Evolutionary conservation across 1,140 invertebrate species (phyloP), one percentile per base, ranked within the genome.

Genomic region (Lasioglossum baleicum): DNA sequence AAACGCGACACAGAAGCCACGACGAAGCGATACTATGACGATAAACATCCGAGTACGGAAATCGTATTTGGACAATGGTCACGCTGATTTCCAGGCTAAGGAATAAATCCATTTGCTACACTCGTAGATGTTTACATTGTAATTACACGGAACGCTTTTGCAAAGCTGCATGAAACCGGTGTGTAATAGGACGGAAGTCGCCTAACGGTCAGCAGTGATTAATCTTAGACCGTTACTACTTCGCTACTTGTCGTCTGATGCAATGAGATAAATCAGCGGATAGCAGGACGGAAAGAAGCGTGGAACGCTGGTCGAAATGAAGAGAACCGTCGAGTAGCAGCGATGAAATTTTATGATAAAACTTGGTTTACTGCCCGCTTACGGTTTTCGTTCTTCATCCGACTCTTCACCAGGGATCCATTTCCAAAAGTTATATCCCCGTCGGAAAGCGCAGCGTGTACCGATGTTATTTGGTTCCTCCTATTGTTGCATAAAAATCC

Each of bases 341-440:
- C 17, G 10, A 67, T 64, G 68, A 81, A 80, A 85, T 74, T 88
- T 85, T 85, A 88, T 81, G 87, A 88, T 87, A 80, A 88, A 88
- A 88, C 83, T 88, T 86, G 80, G 73, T 86, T 88, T 88, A 88
- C 81, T 82, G 67, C 83, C 70, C 60, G 71, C 64, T 65, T 65
- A 65, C 31, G 61, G 31, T 53, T 74, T 65, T 35, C 63, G 31
- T 53, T 65, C 31, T 40, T 65, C 60, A 65, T 31, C 26, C 48
- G 20, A 74, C n/a, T 65, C 31, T 51, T 20, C 6, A 51, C n/a
- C n/a, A 40, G 51, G 17, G 22, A 44, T 51, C 35, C 13, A 8
- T 56, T 8, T 8, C 48, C 10, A 74, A 65, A 64, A 61, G 48
- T 74, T 64, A 65, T 53, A 44, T 40, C 35, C 5, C 5, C n/a